Evolutionary conservation across 2,113 vertebrate species (phyloP).

Genomic region (Dipodomys ordii): DNA sequence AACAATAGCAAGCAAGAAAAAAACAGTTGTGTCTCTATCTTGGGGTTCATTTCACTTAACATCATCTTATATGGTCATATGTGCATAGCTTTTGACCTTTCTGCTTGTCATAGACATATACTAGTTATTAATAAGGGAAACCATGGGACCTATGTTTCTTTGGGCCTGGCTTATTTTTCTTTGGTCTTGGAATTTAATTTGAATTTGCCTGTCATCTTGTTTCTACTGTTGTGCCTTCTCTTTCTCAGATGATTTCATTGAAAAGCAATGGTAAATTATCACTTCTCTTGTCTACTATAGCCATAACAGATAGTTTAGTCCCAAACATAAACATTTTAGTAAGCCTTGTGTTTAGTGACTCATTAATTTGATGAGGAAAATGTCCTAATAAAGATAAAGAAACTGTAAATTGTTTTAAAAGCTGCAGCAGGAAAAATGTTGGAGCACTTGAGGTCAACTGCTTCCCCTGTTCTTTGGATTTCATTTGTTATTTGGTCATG

Average conservation of each 20-base stretch:
- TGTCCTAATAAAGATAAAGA: constrained; percentile 81
- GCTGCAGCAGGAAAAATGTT: constrained; percentile 65
- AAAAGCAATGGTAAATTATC: constrained; percentile 59
- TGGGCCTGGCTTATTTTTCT: background rate
- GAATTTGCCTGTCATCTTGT: background rate
- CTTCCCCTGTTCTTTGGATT: constrained; percentile 49
- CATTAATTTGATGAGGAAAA: constrained; percentile 77
- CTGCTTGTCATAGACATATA: no score
- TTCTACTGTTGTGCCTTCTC: background rate
- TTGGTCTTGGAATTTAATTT: background rate
- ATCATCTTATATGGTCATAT: no score
- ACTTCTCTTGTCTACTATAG: constrained; percentile 39
- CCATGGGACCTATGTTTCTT: no score
- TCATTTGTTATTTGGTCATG: constrained; percentile 67
- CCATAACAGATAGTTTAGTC: constrained; percentile 61
- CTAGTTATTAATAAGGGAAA: no score
- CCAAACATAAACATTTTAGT: constrained; percentile 69
- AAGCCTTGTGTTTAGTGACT: constrained; percentile 75
- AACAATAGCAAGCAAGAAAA: no score
- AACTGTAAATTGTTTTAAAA: constrained; percentile 74
- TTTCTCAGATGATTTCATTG: constrained; percentile 66
- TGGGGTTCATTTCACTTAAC: no score
- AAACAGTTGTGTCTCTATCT: no score
- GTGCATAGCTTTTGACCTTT: no score
- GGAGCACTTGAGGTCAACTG: constrained; percentile 60